Evolutionary conservation across 2,888 invertebrate genomes (phyloP).

Genomic region (Phengaris alcon): DNA sequence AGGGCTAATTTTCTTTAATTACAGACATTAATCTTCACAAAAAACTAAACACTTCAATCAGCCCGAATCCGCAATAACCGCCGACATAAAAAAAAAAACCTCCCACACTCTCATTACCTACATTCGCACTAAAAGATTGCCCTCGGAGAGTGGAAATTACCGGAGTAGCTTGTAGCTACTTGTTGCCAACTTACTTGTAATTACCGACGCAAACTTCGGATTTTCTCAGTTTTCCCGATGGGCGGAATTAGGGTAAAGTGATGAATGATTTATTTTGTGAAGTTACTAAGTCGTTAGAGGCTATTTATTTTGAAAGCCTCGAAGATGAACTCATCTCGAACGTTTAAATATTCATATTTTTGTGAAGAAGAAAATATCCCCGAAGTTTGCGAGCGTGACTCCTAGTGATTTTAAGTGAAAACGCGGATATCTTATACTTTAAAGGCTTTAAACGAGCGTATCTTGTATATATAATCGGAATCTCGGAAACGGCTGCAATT

Average conservation of each 20-base stretch:
- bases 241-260: conserved; percentile 43
- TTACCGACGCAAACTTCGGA: conserved; percentile 46
- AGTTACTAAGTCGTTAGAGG: conserved; percentile 34
- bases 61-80: background rate
- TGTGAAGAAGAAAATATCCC: background rate
- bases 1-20: no score
- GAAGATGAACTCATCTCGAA: conserved; percentile 25
- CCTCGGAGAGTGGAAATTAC: conserved; percentile 35
- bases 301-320: conserved; percentile 30
- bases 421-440: background rate
- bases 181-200: conserved; percentile 49
- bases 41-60: conserved; percentile 18
- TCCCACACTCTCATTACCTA: conserved; percentile 38
- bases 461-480: no score
- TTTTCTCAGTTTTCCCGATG: conserved; percentile 47
- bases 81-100: conserved; percentile 1
- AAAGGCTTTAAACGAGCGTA: no score
- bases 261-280: conserved; percentile 44
- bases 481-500: no score
- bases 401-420: background rate
- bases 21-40: background rate
- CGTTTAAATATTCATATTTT: conserved; percentile 26
- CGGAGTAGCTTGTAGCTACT: conserved; percentile 39
- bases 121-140: conserved; percentile 37
- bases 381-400: background rate